phyloP scores from a whole-genome alignment of 2,888 invertebrate species.

The Plagodis pulveraria region DNA sequence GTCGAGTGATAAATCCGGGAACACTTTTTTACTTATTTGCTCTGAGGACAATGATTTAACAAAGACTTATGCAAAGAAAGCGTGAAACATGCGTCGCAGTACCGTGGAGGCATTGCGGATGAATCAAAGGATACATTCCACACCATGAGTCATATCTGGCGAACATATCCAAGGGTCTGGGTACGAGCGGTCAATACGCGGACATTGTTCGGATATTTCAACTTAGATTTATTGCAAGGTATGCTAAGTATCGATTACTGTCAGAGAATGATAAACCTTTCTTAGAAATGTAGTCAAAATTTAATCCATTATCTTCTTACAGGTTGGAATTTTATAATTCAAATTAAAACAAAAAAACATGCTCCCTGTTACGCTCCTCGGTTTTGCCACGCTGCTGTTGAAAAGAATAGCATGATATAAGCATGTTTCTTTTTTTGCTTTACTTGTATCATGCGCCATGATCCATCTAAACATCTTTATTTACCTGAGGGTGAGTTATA shows the following conservation, averaged over 20 bases:
- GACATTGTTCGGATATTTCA: conserved; percentile 35
- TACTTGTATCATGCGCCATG: no score
- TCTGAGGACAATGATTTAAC: conserved; percentile 1
- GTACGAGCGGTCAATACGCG: conserved; percentile 50
- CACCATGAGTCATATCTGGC: conserved; percentile 63
- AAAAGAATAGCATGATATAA: no score
- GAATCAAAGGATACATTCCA: conserved; percentile 70
- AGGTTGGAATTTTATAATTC: no score
- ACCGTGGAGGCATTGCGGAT: conserved; percentile 25
- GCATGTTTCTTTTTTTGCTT: no score
- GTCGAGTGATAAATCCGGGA: neutral
- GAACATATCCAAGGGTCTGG: conserved; percentile 52
- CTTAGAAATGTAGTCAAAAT: no score
- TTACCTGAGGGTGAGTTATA: no score
- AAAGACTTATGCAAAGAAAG: conserved; percentile 1
- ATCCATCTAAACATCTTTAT: no score
- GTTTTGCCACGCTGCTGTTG: no score
- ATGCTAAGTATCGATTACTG: conserved; percentile 12
- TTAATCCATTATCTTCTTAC: no score
- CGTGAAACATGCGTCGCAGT: neutral
- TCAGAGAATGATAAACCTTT: neutral
- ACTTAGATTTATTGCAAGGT: conserved; percentile 7
- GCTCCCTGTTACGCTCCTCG: no score
- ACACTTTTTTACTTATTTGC: neutral
- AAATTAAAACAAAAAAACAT: no score